Conservation (phyloP, 2,113 vertebrate genomes). For the Grallaria varia region DNA sequence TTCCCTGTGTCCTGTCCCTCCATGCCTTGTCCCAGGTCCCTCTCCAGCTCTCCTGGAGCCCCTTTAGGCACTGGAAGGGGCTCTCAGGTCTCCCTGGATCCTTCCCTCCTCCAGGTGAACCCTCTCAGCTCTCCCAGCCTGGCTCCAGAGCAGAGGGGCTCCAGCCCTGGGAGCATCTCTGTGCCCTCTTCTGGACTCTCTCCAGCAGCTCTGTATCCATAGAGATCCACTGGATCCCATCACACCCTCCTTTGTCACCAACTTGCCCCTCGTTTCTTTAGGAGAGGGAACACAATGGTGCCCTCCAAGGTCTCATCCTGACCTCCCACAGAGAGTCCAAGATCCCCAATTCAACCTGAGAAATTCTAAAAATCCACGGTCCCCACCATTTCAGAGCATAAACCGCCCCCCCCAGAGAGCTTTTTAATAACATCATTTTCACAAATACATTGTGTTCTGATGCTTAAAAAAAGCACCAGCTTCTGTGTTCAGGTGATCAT, state of each 20-base stretch:
- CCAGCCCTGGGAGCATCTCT: fast-evolving
- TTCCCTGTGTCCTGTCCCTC: not conserved
- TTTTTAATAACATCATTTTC: not conserved
- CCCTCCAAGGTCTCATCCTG: not conserved
- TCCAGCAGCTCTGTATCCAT: not conserved
- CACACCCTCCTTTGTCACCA: not conserved
- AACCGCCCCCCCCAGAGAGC: too few species aligned
- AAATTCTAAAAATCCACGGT: not conserved
- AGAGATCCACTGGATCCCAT: not conserved
- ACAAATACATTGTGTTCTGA: not conserved
- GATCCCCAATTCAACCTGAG: not conserved
- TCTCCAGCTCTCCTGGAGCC: not conserved
- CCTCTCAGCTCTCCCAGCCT: not conserved
- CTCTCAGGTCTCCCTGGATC: not conserved
- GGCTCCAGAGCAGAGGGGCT: not conserved
- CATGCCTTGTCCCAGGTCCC: not conserved
- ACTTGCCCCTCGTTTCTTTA: not conserved
- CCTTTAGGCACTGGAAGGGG: not conserved
- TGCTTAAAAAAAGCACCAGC: not conserved
- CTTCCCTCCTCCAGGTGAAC: not conserved
- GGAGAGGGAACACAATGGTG: not conserved
- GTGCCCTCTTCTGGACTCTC: not conserved
- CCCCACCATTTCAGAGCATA: not conserved
- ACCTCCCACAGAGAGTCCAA: not conserved
- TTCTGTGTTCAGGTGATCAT: not conserved